phyloP scores from a whole-genome alignment of 2,888 invertebrate genomes.

The Harpagoxenus sublaevis region DNA sequence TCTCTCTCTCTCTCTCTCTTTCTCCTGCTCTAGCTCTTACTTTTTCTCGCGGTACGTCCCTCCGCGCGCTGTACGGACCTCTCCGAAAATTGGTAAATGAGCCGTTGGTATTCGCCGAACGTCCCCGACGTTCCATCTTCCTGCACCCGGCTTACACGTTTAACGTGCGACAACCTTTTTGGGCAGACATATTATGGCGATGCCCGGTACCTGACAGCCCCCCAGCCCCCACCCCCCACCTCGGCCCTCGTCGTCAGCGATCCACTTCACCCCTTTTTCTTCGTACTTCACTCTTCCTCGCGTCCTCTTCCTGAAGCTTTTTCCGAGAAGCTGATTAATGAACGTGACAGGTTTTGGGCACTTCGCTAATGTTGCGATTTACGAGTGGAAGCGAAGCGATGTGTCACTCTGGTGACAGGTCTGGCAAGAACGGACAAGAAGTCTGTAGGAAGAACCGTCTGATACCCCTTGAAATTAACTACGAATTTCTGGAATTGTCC shows the following conservation, averaged over 20 bases:
- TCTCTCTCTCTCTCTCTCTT: conserved; percentile 1
- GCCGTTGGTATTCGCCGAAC: conserved; percentile 59
- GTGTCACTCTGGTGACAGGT: conserved; percentile 39
- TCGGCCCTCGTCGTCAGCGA: not conserved
- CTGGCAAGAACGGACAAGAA: conserved; percentile 7
- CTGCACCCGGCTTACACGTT: conserved; percentile 35
- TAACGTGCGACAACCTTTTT: conserved; percentile 55
- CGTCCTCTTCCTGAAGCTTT: conserved; percentile 42
- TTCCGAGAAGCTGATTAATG: conserved; percentile 58
- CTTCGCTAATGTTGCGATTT: conserved; percentile 43
- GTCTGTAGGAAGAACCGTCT: not conserved
- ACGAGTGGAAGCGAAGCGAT: conserved; percentile 63
- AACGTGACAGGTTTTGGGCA: conserved; percentile 66
- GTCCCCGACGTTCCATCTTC: conserved; percentile 36
- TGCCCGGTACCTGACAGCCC: conserved; percentile 43
- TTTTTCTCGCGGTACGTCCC: conserved; percentile 13
- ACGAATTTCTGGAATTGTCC: conserved; percentile 20
- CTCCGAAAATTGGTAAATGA: conserved; percentile 67
- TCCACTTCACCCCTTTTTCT: conserved; percentile 24
- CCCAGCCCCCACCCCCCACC: not conserved
- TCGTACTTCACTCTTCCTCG: conserved; percentile 18
- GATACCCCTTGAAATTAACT: conserved; percentile 3
- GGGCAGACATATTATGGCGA: conserved; percentile 52
- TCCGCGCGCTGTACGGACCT: not conserved
- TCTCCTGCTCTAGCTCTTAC: not conserved